Conservation (phyloP, 1,140 invertebrate species). For the Bombus fervidus region DNA sequence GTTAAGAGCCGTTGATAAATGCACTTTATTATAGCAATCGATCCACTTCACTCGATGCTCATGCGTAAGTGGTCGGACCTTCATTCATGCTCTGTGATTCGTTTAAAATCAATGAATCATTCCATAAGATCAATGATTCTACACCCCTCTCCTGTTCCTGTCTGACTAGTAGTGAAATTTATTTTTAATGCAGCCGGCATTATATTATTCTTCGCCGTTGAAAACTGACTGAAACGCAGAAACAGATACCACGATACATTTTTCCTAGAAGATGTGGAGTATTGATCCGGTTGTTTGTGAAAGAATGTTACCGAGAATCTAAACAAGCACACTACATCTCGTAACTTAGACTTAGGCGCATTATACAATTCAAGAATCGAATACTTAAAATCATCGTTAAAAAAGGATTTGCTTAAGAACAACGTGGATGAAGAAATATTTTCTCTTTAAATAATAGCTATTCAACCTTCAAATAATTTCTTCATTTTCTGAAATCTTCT, state of each 20-base stretch:
- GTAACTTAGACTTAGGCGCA: not conserved
- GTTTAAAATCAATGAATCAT: slow-evolving; percentile 38
- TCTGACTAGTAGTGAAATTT: not conserved
- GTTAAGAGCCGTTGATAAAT: slow-evolving; percentile 69
- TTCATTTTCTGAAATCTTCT: not conserved
- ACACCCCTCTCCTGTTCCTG: too few relatives aligned
- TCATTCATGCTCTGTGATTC: slow-evolving; percentile 29
- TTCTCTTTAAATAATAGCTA: not conserved
- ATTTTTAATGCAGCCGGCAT: not conserved
- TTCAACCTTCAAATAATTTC: not conserved
- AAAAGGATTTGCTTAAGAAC: not conserved
- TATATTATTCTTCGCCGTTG: not conserved
- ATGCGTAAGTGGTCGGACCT: slow-evolving; percentile 21
- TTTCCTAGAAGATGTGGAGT: slow-evolving; percentile 34
- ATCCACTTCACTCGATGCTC: slow-evolving; percentile 28
- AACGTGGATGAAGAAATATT: not conserved
- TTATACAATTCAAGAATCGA: not conserved
- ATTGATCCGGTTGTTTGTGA: slow-evolving; percentile 39
- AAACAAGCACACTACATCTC: not conserved
- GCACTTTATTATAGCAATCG: slow-evolving; percentile 56
- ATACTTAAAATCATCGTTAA: not conserved
- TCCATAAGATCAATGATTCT: not conserved
- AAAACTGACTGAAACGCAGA: slow-evolving; percentile 14
- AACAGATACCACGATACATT: slow-evolving; percentile 31
- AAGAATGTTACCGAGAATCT: slow-evolving; percentile 37